Evolutionary conservation across 2,113 vertebrate species (phyloP).

Genomic region (Megaceryle maxima): DNA sequence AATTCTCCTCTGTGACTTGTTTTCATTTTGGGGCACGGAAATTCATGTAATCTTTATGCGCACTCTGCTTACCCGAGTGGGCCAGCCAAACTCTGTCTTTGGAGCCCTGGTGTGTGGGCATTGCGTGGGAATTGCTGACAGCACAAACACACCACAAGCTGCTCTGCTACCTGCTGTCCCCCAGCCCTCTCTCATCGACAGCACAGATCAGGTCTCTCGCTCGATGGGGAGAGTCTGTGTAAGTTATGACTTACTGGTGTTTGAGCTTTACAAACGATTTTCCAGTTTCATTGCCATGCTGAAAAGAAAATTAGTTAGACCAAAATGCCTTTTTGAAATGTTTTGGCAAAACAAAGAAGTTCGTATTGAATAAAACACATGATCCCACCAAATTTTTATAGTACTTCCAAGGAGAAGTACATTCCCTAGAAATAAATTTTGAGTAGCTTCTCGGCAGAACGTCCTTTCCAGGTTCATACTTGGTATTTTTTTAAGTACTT

Average conservation of each 20-base stretch:
- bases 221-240: rapidly evolving
- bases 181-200: neutral
- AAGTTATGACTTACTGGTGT: neutral
- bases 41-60: neutral
- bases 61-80: rapidly evolving
- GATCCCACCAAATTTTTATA: neutral
- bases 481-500: neutral
- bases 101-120: neutral
- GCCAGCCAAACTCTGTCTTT: neutral
- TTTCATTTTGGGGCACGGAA: neutral
- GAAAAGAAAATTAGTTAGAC: neutral
- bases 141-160: neutral
- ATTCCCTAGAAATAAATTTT: neutral
- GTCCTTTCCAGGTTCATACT: neutral
- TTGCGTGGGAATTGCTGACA: neutral
- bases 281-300: neutral
- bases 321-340: neutral
- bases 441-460: neutral
- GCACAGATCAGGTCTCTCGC: neutral
- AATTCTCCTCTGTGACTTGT: neutral
- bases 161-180: neutral
- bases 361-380: neutral
- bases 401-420: neutral
- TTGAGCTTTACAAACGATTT: neutral
- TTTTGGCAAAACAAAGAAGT: neutral